phyloP scores from a whole-genome alignment of 2,888 invertebrate species.

The Epinotia brunnichana region DNA sequence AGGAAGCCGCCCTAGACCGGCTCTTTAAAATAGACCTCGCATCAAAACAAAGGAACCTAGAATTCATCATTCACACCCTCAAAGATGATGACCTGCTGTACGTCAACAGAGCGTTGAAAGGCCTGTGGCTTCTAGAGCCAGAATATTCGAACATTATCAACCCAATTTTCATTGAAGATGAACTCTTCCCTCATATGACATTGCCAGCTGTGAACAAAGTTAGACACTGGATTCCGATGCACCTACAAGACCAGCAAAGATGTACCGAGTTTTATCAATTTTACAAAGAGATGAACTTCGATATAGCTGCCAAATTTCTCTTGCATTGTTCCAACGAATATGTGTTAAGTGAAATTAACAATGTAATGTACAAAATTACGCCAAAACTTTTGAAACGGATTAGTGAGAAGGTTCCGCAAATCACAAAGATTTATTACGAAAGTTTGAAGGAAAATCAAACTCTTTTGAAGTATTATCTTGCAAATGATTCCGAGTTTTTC shows the following conservation, averaged over 20 bases:
- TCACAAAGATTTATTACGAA: slow-evolving; percentile 61
- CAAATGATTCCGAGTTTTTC: slow-evolving; percentile 52
- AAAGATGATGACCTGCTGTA: slow-evolving; percentile 68
- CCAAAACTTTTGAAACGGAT: slow-evolving; percentile 60
- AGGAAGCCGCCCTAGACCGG: slow-evolving; percentile 60
- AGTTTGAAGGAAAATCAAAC: slow-evolving; percentile 51
- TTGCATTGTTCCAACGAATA: slow-evolving; percentile 58
- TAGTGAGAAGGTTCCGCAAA: slow-evolving; percentile 58
- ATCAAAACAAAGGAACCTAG: slow-evolving; percentile 56
- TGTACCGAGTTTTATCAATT: slow-evolving; percentile 64
- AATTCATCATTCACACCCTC: slow-evolving; percentile 62
- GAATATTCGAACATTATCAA: slow-evolving; percentile 59
- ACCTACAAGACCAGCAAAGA: slow-evolving; percentile 55
- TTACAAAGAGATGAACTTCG: slow-evolving; percentile 54
- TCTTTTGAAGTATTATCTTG: slow-evolving; percentile 51
- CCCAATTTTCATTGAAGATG: slow-evolving; percentile 62
- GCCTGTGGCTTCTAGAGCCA: slow-evolving; percentile 61
- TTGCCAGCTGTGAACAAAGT: slow-evolving; percentile 63
- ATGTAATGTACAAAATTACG: slow-evolving; percentile 56
- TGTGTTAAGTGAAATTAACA: slow-evolving; percentile 53
- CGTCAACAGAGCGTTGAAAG: slow-evolving; percentile 66
- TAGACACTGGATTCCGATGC: slow-evolving; percentile 60
- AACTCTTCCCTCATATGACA: slow-evolving; percentile 65
- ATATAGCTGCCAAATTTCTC: slow-evolving; percentile 60
- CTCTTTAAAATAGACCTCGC: slow-evolving; percentile 71